Conservation (phyloP, 2,113 vertebrate species). For the Tichodroma muraria region DNA sequence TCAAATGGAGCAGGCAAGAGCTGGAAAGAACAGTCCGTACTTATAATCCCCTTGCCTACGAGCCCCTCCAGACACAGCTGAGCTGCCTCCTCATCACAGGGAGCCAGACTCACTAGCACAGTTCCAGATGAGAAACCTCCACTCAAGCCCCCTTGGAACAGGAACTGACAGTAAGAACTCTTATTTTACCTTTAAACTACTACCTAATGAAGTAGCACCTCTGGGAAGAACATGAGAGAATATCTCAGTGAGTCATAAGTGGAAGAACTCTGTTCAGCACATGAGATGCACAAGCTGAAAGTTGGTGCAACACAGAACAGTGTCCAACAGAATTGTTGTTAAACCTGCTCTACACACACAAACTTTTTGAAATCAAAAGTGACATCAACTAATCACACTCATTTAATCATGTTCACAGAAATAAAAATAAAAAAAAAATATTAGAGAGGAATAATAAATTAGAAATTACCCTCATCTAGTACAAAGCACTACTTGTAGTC, state of each 20-base stretch:
- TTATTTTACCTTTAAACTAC: background rate
- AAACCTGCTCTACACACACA: background rate
- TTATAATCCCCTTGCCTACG: background rate
- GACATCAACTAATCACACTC: background rate
- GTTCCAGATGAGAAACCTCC: background rate
- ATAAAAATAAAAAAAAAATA: background rate
- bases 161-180: background rate
- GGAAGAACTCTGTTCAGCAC: background rate
- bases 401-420: background rate
- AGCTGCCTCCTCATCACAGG: background rate
- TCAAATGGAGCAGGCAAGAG: background rate
- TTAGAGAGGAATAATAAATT: background rate
- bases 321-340: background rate
- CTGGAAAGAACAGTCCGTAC: background rate
- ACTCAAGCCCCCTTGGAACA: background rate
- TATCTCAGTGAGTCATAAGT: rapidly evolving
- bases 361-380: background rate
- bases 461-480: background rate
- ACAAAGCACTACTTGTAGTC: slow-evolving; percentile 25
- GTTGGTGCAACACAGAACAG: rapidly evolving
- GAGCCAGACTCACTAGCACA: too few species aligned
- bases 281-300: background rate
- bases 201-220: background rate
- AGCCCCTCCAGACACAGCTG: background rate
- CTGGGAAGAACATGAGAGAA: background rate